phyloP scores from a whole-genome alignment of 2,888 invertebrate species.

The Endotricha flammealis region DNA sequence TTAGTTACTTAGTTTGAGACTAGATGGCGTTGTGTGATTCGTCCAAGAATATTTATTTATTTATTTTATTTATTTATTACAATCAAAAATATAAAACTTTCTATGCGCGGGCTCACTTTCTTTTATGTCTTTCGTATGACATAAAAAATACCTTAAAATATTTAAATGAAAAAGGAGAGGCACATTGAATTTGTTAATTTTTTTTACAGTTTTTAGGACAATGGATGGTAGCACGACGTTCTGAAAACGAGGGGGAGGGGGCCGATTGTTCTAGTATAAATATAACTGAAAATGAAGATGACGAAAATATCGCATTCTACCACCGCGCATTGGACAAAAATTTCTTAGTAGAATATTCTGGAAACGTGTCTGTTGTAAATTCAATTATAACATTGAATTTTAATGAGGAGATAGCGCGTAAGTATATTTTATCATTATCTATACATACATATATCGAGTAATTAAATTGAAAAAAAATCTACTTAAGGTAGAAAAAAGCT shows the following conservation, averaged over 20 bases:
- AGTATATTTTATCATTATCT: not conserved
- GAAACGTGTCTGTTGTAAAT: conserved; percentile 23
- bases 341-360: conserved; percentile 35
- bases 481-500: too few species aligned
- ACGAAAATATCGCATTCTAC: conserved; percentile 18
- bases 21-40: too few species aligned
- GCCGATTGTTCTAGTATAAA: conserved; percentile 45
- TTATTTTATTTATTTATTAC: too few species aligned
- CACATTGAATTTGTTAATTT: conserved; percentile 4
- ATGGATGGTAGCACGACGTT: conserved; percentile 47
- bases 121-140: too few species aligned
- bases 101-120: too few species aligned
- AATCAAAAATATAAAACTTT: too few species aligned
- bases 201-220: conserved; percentile 42
- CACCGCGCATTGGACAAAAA: conserved; percentile 39
- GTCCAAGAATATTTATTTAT: too few species aligned
- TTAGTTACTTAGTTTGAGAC: too few species aligned
- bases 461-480: too few species aligned
- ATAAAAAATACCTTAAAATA: too few species aligned
- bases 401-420: not conserved
- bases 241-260: conserved; percentile 26
- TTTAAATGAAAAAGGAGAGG: conserved; percentile 1
- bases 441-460: too few species aligned
- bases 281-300: conserved; percentile 19
- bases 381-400: conserved; percentile 18